These are phyloP conservation scores for Melinaea marsaeus DNA, from an alignment of 2,888 invertebrate species.

Conservation along the genomic window DNA sequence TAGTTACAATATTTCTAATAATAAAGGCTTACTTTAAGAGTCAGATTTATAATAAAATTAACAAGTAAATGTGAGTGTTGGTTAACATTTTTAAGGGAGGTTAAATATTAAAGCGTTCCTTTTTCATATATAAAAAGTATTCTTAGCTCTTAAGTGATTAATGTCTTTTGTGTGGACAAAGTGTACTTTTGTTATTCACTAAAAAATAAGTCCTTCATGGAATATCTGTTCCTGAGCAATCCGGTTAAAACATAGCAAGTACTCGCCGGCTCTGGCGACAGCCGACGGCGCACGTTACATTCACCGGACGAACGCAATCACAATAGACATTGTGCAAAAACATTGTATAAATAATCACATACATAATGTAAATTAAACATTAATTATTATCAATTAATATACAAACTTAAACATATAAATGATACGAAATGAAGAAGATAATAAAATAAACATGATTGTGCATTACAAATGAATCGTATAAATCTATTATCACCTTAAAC, in stretches of 20 bases:
- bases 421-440: slow-evolving; percentile 54
- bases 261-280: slow-evolving; percentile 61
- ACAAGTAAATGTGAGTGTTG: slow-evolving; percentile 74
- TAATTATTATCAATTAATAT: slow-evolving; percentile 35
- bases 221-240: slow-evolving; percentile 52
- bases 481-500: slow-evolving; percentile 69
- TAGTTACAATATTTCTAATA: slow-evolving; percentile 69
- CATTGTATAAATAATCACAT: slow-evolving; percentile 53
- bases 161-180: slow-evolving; percentile 68
- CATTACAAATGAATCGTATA: slow-evolving; percentile 63
- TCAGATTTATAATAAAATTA: slow-evolving; percentile 73
- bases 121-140: slow-evolving; percentile 67
- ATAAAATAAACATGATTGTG: slow-evolving; percentile 69
- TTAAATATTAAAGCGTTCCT: slow-evolving; percentile 73
- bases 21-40: slow-evolving; percentile 70
- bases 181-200: slow-evolving; percentile 68
- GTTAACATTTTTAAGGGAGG: slow-evolving; percentile 72
- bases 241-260: slow-evolving; percentile 37
- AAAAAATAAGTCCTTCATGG: slow-evolving; percentile 58
- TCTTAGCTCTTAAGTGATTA: slow-evolving; percentile 67
- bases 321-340: slow-evolving; percentile 59
- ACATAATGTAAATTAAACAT: slow-evolving; percentile 57
- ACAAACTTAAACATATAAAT: slow-evolving; percentile 42
- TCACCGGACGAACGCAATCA: slow-evolving; percentile 38
- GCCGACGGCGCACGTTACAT: slow-evolving; percentile 31